Evolutionary conservation across 2,113 vertebrate species (phyloP), one percentile per base, ranked within the genome.

Genomic region (Pangasianodon hypophthalmus): DNA sequence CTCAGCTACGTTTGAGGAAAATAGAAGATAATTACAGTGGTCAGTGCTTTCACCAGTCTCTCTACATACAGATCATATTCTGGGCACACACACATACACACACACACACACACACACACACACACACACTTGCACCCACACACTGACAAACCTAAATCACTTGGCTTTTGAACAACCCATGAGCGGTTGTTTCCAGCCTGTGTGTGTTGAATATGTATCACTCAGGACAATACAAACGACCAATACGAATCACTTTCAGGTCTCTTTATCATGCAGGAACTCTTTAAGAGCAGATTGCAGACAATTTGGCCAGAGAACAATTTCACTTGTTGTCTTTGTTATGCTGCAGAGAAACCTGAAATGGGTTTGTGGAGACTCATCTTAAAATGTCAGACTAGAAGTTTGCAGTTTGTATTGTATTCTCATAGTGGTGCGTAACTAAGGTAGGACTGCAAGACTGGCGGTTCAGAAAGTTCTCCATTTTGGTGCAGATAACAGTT

Each of bases 21-120:
- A 96, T 95, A 92, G 92, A 93, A 90, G 91, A 94, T 95, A 95
- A 96, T 95, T 95, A 94, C 94, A 94, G 90, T 93, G 94, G 93
- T 95, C 94, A 94, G 91, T 89, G 91, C 87, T 92, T 93, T 95
- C 91, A 90, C 87, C 83, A 84, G 89, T 85, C 64, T 92, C 50
- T 91, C 87, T 90, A 91, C 91, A 94, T 90, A 91, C 87, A 83
- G 86, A 91, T 92, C 62, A 90, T 92, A 95, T 95, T 95, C 94
- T 52, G 19, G 60, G 26, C 60, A 32, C 60, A 32, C 41, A 44
- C 83, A 64, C 58, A 91, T 86, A n/a, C 48, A n/a, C 13, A 79
- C 46, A 84, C 94, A 94, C 95, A 93, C 77, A 92, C 90, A 90
- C 92, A 92, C 89, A 48, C 89, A 81, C 41, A 50, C 44, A 37